Conservation (phyloP, 2,113 vertebrate species). For the Diphyllodes magnificus region DNA sequence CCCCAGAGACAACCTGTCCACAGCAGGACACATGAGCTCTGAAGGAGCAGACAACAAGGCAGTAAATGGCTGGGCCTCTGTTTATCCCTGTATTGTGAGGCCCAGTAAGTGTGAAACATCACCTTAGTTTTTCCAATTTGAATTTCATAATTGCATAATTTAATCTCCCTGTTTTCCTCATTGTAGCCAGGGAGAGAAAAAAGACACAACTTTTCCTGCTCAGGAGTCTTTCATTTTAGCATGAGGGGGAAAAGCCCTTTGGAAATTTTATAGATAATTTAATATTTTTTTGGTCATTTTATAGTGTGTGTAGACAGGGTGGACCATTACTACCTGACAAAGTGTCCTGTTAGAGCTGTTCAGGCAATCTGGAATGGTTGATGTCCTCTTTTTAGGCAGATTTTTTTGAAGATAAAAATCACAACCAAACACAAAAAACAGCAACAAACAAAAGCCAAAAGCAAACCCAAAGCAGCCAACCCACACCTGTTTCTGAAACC, state of each 20-base stretch:
- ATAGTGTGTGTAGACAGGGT: background rate
- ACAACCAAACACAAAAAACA: background rate
- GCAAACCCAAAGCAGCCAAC: background rate
- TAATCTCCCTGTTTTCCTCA: background rate
- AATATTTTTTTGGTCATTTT: background rate
- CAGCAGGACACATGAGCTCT: background rate
- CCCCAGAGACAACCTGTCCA: background rate
- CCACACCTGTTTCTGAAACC: background rate
- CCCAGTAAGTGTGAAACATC: background rate
- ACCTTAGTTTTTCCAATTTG: background rate
- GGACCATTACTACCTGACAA: background rate
- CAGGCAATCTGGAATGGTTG: background rate
- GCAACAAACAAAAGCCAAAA: background rate
- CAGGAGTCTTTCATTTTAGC: background rate
- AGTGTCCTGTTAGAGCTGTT: background rate
- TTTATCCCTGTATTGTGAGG: background rate
- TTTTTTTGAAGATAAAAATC: background rate
- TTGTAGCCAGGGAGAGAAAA: background rate
- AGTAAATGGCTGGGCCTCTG: accelerated
- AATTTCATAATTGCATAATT: background rate
- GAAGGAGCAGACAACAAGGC: background rate
- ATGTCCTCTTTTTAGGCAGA: background rate
- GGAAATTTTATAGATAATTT: background rate
- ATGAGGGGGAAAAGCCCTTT: background rate
- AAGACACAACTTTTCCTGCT: background rate